These are phyloP conservation scores for Xiphophorus birchmanni DNA, from an alignment of 2,797 vertebrate genomes.

Conservation along the genomic window DNA sequence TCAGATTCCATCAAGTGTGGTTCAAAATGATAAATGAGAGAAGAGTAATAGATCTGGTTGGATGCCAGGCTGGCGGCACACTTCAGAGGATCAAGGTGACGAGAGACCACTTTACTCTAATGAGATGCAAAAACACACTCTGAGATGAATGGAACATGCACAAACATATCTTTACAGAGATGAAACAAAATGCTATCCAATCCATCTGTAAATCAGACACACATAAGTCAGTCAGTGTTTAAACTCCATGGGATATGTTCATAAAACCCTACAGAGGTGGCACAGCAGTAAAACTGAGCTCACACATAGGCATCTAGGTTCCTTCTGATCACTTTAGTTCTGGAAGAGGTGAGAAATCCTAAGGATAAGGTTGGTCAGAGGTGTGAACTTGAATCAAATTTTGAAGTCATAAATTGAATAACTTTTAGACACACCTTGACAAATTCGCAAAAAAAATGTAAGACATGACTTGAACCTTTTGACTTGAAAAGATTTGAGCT, in stretches of 20 bases:
- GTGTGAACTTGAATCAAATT: background rate
- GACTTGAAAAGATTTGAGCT: background rate
- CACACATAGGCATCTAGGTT: background rate
- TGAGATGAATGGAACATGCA: slow-evolving; percentile 27
- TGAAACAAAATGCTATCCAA: slow-evolving; percentile 4
- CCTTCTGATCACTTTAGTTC: slow-evolving; percentile 4
- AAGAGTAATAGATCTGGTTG: slow-evolving; percentile 40
- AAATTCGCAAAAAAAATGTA: background rate
- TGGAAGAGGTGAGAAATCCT: background rate
- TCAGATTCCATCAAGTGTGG: slow-evolving; percentile 49
- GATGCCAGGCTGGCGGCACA: slow-evolving; percentile 49
- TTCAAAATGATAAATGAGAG: slow-evolving; percentile 60
- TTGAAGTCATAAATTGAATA: background rate
- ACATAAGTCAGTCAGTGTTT: background rate
- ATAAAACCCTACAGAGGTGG: background rate
- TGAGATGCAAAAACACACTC: slow-evolving; percentile 60
- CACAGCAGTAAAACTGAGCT: background rate
- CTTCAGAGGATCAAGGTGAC: slow-evolving; percentile 50
- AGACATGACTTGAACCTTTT: background rate
- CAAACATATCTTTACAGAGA: slow-evolving; percentile 26
- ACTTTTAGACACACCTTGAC: background rate
- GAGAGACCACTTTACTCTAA: slow-evolving; percentile 58
- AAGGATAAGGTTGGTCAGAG: background rate
- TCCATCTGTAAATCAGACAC: background rate
- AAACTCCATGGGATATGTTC: background rate